Evolutionary conservation across 2,888 invertebrate genomes (phyloP).

Genomic region (Parnassius glacialis): DNA sequence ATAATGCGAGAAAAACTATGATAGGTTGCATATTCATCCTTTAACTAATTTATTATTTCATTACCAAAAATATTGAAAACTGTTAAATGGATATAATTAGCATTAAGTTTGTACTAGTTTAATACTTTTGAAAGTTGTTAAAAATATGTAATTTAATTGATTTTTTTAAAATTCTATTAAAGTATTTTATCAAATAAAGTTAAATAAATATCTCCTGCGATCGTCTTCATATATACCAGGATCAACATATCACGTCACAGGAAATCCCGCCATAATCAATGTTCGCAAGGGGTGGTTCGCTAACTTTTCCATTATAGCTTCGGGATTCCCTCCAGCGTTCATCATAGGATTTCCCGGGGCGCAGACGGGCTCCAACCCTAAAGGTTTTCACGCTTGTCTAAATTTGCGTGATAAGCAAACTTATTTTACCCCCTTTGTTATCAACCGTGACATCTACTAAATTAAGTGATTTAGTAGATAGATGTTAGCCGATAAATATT

Average conservation of each 20-base stretch:
- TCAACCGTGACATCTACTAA: constrained; percentile 23
- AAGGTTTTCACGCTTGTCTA: constrained; percentile 49
- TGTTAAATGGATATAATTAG: no score
- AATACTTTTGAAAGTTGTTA: no score
- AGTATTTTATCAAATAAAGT: no score
- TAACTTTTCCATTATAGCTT: constrained; percentile 40
- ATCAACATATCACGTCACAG: constrained; percentile 47
- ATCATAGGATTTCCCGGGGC: constrained; percentile 67
- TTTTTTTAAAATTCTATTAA: no score
- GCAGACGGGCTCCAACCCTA: constrained; percentile 39
- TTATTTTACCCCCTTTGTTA: constrained; percentile 9
- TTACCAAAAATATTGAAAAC: no score
- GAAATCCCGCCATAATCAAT: constrained; percentile 61
- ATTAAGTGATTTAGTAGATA: constrained; percentile 19
- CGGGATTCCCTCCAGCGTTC: constrained; percentile 65
- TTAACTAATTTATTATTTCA: no score
- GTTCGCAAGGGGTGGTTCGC: constrained; percentile 46
- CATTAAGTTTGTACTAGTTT: no score
- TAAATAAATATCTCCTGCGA: neutral
- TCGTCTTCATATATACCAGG: constrained; percentile 10
- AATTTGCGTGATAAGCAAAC: constrained; percentile 29
- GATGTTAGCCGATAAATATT: constrained; percentile 26
- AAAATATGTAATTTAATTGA: no score
- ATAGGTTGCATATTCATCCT: no score
- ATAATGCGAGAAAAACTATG: neutral